These are phyloP conservation scores for Microdon myrmicae DNA, from an alignment of 2,888 invertebrate genomes.

Conservation along the genomic window DNA sequence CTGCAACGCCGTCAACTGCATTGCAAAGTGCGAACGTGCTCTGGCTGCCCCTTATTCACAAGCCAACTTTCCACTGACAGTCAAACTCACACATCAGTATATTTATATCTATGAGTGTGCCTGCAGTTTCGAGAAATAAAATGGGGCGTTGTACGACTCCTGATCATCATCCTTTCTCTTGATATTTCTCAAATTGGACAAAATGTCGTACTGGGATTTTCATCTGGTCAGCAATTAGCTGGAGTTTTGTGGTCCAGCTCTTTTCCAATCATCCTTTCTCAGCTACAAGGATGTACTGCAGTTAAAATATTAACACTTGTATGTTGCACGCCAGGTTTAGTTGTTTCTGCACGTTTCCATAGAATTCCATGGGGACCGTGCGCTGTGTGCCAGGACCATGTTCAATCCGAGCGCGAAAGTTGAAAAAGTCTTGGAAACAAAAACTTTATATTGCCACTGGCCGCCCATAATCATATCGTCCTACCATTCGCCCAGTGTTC, in stretches of 20 bases:
- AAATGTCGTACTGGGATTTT: slow-evolving; percentile 52
- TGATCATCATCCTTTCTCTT: slow-evolving; percentile 24
- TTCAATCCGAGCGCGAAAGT: slow-evolving; percentile 36
- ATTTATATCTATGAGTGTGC: not conserved
- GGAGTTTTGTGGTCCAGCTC: slow-evolving; percentile 26
- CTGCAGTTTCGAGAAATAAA: too few species aligned
- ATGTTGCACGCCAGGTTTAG: slow-evolving; percentile 1
- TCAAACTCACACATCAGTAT: not conserved
- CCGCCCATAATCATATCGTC: too few species aligned
- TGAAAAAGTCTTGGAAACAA: slow-evolving; percentile 48
- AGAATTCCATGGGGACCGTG: not conserved
- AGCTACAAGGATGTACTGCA: too few species aligned
- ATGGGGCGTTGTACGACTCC: not conserved
- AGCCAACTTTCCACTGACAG: slow-evolving; percentile 40
- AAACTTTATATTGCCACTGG: slow-evolving; percentile 29
- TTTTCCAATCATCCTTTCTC: not conserved
- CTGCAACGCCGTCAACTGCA: slow-evolving; percentile 49
- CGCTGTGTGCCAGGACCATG: slow-evolving; percentile 14
- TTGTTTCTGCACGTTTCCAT: slow-evolving; percentile 2
- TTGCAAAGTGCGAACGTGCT: slow-evolving; percentile 49
- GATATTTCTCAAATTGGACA: slow-evolving; percentile 52
- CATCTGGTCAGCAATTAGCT: slow-evolving; percentile 52
- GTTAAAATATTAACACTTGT: slow-evolving; percentile 49
- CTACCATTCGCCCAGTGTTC: not conserved
- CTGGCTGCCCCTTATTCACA: too few species aligned